Evolutionary conservation across 2,888 invertebrate genomes (phyloP).

Genomic region (Graphium colonna): DNA sequence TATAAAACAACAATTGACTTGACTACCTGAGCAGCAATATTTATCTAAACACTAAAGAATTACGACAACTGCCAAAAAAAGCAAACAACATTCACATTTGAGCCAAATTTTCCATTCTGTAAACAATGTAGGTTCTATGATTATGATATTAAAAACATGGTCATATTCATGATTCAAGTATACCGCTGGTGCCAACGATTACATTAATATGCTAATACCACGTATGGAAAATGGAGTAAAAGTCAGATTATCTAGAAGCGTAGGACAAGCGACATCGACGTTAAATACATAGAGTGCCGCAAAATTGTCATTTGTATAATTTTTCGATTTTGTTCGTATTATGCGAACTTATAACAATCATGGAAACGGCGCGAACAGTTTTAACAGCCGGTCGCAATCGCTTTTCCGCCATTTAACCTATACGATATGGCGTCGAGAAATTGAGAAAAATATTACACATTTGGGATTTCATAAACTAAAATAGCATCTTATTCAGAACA

Average conservation of each 20-base stretch:
- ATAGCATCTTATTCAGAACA: no score
- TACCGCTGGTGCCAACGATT: conserved; percentile 40
- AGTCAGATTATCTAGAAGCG: conserved; percentile 54
- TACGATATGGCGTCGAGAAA: not conserved
- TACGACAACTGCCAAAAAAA: not conserved
- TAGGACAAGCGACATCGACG: conserved; percentile 41
- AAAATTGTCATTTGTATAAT: conserved; percentile 64
- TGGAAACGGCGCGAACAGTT: conserved; percentile 21
- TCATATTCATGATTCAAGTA: conserved; percentile 34
- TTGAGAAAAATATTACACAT: not conserved
- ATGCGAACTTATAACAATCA: conserved; percentile 32
- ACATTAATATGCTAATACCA: conserved; percentile 70
- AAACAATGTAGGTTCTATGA: not conserved
- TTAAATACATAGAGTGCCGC: conserved; percentile 46
- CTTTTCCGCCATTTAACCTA: conserved; percentile 9
- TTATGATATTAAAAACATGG: conserved; percentile 24
- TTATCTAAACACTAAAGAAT: not conserved
- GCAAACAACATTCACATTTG: not conserved
- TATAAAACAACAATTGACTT: not conserved
- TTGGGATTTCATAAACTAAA: no score
- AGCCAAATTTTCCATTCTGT: not conserved
- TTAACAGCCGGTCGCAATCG: conserved; percentile 33
- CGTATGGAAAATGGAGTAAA: conserved; percentile 66
- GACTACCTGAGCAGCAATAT: not conserved
- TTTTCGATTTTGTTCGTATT: conserved; percentile 45